Evolutionary conservation across 1,140 invertebrate species (phyloP).

Genomic region (Triops longicaudatus): DNA sequence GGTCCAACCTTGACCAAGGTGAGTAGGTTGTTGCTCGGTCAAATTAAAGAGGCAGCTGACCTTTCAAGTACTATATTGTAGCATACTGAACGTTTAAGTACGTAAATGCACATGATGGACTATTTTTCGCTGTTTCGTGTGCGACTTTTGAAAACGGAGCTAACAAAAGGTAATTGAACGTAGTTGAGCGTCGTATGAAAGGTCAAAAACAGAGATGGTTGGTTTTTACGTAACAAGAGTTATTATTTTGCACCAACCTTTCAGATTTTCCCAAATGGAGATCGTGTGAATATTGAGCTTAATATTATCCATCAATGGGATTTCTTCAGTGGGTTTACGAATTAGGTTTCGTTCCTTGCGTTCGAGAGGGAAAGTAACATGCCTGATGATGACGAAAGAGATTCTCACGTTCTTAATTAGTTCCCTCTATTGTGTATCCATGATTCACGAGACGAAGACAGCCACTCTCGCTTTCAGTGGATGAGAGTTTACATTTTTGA

Average conservation of each 20-base stretch:
- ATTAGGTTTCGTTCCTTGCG: neutral
- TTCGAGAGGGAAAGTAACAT: neutral
- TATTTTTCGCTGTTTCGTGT: too few relatives aligned
- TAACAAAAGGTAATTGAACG: too few relatives aligned
- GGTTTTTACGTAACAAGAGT: too few relatives aligned
- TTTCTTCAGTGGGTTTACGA: neutral
- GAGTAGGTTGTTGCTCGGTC: neutral
- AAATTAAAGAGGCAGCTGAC: neutral
- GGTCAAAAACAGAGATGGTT: too few relatives aligned
- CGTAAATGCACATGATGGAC: too few relatives aligned
- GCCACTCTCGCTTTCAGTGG: neutral
- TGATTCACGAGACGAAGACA: neutral
- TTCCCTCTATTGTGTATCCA: neutral
- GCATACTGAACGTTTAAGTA: neutral
- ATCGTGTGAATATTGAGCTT: neutral
- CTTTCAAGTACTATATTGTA: neutral
- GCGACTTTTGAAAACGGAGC: too few relatives aligned
- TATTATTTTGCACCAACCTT: too few relatives aligned
- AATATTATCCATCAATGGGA: neutral
- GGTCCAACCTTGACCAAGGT: neutral
- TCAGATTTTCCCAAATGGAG: too few relatives aligned
- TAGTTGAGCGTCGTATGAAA: too few relatives aligned
- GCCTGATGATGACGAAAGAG: neutral
- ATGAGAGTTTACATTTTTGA: neutral
- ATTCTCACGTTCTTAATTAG: slow-evolving; percentile 8